Percentiles rank a stretch among this genome's conserved stretches.
phyloP scores from a whole-genome alignment of 2,888 invertebrate genomes.

The Thalpophila matura region DNA sequence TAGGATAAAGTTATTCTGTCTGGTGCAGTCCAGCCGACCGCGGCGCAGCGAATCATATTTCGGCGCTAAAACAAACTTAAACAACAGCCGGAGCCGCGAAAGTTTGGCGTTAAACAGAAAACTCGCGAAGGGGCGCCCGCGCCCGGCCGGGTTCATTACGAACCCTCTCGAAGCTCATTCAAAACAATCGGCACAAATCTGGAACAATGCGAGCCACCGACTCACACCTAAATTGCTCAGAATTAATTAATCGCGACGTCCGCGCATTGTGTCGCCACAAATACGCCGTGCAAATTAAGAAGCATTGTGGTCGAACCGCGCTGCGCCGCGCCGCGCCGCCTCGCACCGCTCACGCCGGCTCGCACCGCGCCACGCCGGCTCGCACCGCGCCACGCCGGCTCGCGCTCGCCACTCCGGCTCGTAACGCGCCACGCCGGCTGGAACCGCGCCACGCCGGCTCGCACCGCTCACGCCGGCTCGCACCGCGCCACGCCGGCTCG shows the following conservation, averaged over 20 bases:
- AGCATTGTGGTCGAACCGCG: constrained; percentile 35
- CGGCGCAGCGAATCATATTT: constrained; percentile 23
- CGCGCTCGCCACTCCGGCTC: no score
- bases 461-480: constrained; percentile 36
- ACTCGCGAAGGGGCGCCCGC: constrained; percentile 51
- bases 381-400: no score
- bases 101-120: constrained; percentile 60
- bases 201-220: constrained; percentile 62
- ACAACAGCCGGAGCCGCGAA: constrained; percentile 29
- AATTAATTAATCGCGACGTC: constrained; percentile 71
- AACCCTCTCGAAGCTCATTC: constrained; percentile 58
- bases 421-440: constrained; percentile 10
- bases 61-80: constrained; percentile 42
- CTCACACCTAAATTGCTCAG: constrained; percentile 63
- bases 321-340: constrained; percentile 24
- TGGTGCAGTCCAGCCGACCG: not conserved
- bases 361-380: not conserved
- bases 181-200: constrained; percentile 68
- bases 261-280: constrained; percentile 62
- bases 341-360: constrained; percentile 39
- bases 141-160: constrained; percentile 58
- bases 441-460: constrained; percentile 29
- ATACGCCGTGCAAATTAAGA: constrained; percentile 62
- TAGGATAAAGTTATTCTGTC: not conserved
- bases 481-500: not conserved